A percentile compares a stretch with the other conserved stretches of the same genome.
Conservation (phyloP, 2,797 vertebrate species). For the Aphelocoma californica region DNA sequence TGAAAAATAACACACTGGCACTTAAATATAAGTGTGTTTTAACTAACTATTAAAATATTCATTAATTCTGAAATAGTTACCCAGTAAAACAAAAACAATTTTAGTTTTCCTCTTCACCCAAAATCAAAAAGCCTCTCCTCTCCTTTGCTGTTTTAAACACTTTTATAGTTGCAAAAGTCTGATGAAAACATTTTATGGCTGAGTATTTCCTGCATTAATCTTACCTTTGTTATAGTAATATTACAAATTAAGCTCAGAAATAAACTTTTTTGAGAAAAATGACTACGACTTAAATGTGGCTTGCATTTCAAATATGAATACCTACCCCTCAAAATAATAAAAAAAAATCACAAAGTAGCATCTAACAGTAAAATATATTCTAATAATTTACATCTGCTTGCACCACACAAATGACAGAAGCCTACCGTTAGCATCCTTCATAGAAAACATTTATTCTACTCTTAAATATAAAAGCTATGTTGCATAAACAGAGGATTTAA, state of each 20-base stretch:
- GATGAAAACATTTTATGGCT: constrained; percentile 45
- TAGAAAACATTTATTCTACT: constrained; percentile 75
- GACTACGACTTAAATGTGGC: constrained; percentile 33
- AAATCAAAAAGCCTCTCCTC: constrained; percentile 24
- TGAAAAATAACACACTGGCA: constrained; percentile 64
- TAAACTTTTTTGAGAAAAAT: constrained; percentile 33
- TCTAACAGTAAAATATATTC: constrained; percentile 66
- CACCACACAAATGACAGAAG: constrained; percentile 62
- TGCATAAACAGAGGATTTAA: constrained; percentile 77
- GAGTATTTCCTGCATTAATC: constrained; percentile 26
- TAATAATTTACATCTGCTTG: constrained; percentile 72
- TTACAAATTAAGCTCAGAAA: constrained; percentile 49
- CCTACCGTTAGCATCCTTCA: constrained; percentile 71
- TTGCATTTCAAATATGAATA: constrained; percentile 56
- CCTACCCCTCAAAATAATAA: background rate
- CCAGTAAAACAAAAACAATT: constrained; percentile 47
- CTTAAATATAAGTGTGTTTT: constrained; percentile 63
- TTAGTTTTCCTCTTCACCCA: constrained; percentile 13
- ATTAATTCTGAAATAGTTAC: constrained; percentile 50
- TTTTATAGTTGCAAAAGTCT: constrained; percentile 26
- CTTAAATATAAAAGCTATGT: constrained; percentile 79
- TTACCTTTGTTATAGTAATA: constrained; percentile 34
- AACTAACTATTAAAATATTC: constrained; percentile 64
- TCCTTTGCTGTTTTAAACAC: constrained; percentile 26
- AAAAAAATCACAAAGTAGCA: constrained; percentile 58